Evolutionary conservation across 2,113 vertebrate genomes (phyloP).

Genomic region (Corynorhinus townsendii): DNA sequence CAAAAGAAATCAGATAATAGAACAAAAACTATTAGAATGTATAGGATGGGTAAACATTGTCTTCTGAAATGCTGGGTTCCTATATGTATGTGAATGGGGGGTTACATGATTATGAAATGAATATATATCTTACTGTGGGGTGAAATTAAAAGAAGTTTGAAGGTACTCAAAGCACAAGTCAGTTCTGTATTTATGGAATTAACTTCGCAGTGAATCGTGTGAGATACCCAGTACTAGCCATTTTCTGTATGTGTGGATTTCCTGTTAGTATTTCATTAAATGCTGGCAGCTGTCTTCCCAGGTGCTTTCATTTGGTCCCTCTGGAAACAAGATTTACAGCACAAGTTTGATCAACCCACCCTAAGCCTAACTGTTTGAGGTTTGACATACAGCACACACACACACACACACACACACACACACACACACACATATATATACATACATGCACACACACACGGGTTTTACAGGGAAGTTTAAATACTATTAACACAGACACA

Average conservation of each 20-base stretch:
- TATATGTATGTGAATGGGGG: neutral
- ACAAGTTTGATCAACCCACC: neutral
- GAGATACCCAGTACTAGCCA: neutral
- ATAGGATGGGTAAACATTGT: neutral
- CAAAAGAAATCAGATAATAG: neutral
- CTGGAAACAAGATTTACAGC: neutral
- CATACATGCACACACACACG: neutral
- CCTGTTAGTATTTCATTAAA: neutral
- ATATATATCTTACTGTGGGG: neutral
- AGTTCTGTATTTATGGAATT: neutral
- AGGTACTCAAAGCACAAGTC: neutral
- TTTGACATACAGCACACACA: neutral
- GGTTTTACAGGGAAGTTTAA: neutral
- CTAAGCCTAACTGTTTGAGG: neutral
- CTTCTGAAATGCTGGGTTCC: neutral
- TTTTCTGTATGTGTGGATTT: neutral
- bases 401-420: neutral
- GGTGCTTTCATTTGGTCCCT: neutral
- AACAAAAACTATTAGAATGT: neutral
- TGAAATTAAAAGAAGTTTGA: neutral
- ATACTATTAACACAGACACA: neutral
- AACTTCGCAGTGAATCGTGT: neutral
- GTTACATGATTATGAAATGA: neutral
- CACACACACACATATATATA: neutral
- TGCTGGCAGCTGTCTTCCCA: neutral